Base-by-base conservation (phyloP, 2,888 invertebrate species). In the Gastrophysa polygoni region DNA sequence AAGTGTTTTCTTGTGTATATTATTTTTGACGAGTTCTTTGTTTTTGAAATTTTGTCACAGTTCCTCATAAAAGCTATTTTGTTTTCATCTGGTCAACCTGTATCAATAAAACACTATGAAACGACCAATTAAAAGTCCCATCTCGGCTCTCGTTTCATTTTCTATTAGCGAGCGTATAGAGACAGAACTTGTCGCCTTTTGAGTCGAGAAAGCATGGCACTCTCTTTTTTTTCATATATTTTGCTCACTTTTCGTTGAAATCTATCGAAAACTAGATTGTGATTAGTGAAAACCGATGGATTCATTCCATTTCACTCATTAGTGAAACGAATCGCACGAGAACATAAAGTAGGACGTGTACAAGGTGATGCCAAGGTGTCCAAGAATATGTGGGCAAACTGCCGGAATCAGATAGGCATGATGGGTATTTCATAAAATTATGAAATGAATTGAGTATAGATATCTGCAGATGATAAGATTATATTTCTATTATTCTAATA, bases 361-460 rank as follows among this genome's bases (percentile, higher is more conserved):
- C 29, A 51, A 51, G 32, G 29, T 34, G 20, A 50, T 29, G 21
- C 18, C n/a, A 49, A 49, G n/a, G n/a, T n/a, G n/a, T n/a, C n/a
- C n/a, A n/a, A n/a, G n/a, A n/a, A n/a, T n/a, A n/a, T n/a, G n/a
- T n/a, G n/a, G n/a, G n/a, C n/a, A n/a, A n/a, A n/a, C n/a, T n/a
- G n/a, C n/a, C n/a, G n/a, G n/a, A n/a, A n/a, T n/a, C n/a, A n/a
- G n/a, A n/a, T n/a, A n/a, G n/a, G n/a, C n/a, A n/a, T n/a, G n/a
- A n/a, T n/a, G n/a, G n/a, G n/a, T n/a, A n/a, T n/a, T n/a, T n/a
- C n/a, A n/a, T n/a, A n/a, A n/a, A n/a, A n/a, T n/a, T n/a, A n/a
- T n/a, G n/a, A n/a, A n/a, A n/a, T n/a, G n/a, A n/a, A n/a, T n/a
- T n/a, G n/a, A n/a, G n/a, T n/a, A n/a, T n/a, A n/a, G n/a, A n/a